Base-by-base conservation (phyloP, 2,113 vertebrate genomes). In the Pterocles orientalis region DNA sequence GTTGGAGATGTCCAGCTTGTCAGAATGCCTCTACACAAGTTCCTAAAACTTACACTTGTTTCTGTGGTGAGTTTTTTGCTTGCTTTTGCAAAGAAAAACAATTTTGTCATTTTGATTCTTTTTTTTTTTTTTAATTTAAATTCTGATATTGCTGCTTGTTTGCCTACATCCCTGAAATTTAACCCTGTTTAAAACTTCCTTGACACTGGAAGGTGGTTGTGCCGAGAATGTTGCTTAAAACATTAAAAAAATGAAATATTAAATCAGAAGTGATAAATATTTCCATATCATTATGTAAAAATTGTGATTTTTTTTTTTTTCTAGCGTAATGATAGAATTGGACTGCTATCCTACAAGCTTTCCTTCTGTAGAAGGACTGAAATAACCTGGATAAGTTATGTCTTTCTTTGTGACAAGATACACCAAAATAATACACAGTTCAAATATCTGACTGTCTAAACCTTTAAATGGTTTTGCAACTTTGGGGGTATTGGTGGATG, bases 1-100 rank as follows among this genome's bases (percentile, higher is more conserved):
- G 99, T 89, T 99, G 99, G 99, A 98, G 99, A 66, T 99, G 99
- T 97, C 99, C 99, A 53, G 99, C 99, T 73, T 99, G 99, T 97
- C 99, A 99, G 97, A 99, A 99, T 87, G 99, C 99, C 83, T 97
- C 98, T 39, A 96, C 95, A 3, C 98, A 99, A 92, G 98, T 98
- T 81, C 99, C 99, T 17, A 98, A 98, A 82, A 97, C 94, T 93
- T 99, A 99, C 73, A 98, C 97, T 92, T 99, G 99, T 98, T 99
- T 99, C 97, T 99, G 99, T 98, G 99, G 99, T 99, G 97, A 98
- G 99, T 98, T 72, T 89, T 65, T 45, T 88, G 92, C 60, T 47
- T 36, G 36, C 56, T 92, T 93, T 82, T 76, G 64, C 33, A 43
- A 82, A 91, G 51, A 71, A 73, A 53, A 84, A 25, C 3, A 6